Evolutionary conservation across 1,140 invertebrate species (phyloP), one percentile per base, ranked within the genome.

Genomic region (Aphidius ervi): DNA sequence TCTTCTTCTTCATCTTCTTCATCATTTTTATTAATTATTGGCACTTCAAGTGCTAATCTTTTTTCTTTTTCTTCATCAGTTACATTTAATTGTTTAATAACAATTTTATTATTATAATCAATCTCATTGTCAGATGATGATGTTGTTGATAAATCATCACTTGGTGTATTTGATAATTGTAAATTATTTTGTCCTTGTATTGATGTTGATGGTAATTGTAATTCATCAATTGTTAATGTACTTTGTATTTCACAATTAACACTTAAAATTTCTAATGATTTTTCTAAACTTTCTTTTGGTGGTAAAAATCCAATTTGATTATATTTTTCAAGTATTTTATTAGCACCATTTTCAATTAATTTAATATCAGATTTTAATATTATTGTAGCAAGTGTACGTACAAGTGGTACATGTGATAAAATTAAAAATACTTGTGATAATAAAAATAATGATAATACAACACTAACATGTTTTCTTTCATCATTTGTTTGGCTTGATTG

Each of bases 351-450:
- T 72, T 86, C 83, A 65, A 89, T 86, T n/a, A 88, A 85, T 48
- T 82, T 81, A 64, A 85, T 79, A 67, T 91, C 86, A 3, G 87
- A 90, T 72, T 92, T 88, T 2, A 98, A 78, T 67, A 98, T 91
- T 42, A 96, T 91, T 80, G 92, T 89, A 40, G 94, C 93, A 59
- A 98, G 74, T 1, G 90, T 88, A 69, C 92, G 88, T 8, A 98
- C 92, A 56, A 98, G 82, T 4, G 94, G 93, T 7, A 86, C 84
- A 73, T 97, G 92, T 1, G 89, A 90, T 58, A 97, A 87, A 61
- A 98, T 97, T 41, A 98, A 81, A 81, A 97, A 98, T n/a, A 98
- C 93, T 87, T 98, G 92, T 5, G 95, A 97, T 46, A 98, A 77
- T 46, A 98, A 79, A 81, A 95, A 98, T 49, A 98, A 80, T 1